Base-by-base conservation (phyloP, 1,140 invertebrate species). In the Rhynchophorus ferrugineus region DNA sequence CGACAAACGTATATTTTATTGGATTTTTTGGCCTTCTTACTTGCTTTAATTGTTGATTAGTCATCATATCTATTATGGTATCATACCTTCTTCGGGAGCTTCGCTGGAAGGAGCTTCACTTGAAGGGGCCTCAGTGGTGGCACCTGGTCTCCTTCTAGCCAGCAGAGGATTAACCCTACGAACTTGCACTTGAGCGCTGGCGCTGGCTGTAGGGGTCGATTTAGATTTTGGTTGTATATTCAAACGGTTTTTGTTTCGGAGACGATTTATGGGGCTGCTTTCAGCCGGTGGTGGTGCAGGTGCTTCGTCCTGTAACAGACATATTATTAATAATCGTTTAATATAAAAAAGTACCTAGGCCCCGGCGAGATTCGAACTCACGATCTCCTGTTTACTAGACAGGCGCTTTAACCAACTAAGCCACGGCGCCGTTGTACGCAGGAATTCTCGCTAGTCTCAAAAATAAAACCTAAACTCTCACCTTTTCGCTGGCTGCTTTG, bases 341-440 rank as follows among this genome's bases (percentile, higher is more conserved):
- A 6, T 22, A 3, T 19, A 43, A 24, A 43, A 42, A 42, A 42
- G n/a, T n/a, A n/a, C n/a, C n/a, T 17, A 73, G 73, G 73, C 73
- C 66, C 73, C 73, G 73, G 69, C 65, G 73, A 70, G 73, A 75
- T 74, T 75, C 73, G 73, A 74, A 74, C 73, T 69, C 73, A 62
- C 70, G 73, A 75, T 75, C 73, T 75, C 73, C 73, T 75, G 73
- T 75, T 75, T 75, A 75, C 73, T 75, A 75, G 73, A 75, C 73
- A 75, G 73, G 73, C 73, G 73, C 73, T 75, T 74, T 75, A 75
- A 74, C 73, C 73, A 75, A 75, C 73, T 75, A 75, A 75, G 73
- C 73, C 73, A 75, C 73, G 72, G 73, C 72, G 73, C 72, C 67
- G n/a, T n/a, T n/a, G n/a, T n/a, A n/a, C n/a, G n/a, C n/a, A n/a